Evolutionary conservation across 2,888 invertebrate species (phyloP).

Genomic region (Drosophila neonasuta): DNA sequence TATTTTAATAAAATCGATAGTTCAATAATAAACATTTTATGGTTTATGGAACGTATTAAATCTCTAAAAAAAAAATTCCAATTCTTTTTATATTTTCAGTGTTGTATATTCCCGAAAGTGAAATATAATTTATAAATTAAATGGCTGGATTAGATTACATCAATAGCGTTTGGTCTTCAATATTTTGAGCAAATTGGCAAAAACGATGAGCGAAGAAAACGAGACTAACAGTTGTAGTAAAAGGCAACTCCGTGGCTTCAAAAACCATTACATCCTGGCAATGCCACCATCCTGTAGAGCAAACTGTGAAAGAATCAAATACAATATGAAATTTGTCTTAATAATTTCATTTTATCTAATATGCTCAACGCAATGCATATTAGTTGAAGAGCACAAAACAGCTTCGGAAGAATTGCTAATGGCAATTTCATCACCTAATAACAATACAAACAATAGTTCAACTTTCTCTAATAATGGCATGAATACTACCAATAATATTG

Average conservation of each 20-base stretch:
- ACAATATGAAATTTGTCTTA: conserved; percentile 31
- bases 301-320: neutral
- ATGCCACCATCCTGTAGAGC: neutral
- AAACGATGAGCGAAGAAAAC: neutral
- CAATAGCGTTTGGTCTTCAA: conserved; percentile 37
- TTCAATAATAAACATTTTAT: no score
- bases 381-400: conserved; percentile 62
- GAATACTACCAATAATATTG: conserved; percentile 53
- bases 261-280: neutral
- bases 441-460: conserved; percentile 16
- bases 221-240: neutral
- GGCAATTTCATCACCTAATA: conserved; percentile 15
- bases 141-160: neutral
- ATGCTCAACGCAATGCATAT: conserved; percentile 49
- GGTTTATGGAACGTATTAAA: no score
- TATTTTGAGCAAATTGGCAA: conserved; percentile 14
- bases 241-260: neutral
- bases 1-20: no score
- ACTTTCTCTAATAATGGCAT: conserved; percentile 17
- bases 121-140: neutral
- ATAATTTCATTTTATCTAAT: conserved; percentile 46
- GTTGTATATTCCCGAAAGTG: neutral
- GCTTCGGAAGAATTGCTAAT: conserved; percentile 21
- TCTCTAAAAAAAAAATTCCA: no score
- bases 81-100: no score